Conservation (phyloP, 2,888 invertebrate species). For the Acrocyrtus sp. region DNA sequence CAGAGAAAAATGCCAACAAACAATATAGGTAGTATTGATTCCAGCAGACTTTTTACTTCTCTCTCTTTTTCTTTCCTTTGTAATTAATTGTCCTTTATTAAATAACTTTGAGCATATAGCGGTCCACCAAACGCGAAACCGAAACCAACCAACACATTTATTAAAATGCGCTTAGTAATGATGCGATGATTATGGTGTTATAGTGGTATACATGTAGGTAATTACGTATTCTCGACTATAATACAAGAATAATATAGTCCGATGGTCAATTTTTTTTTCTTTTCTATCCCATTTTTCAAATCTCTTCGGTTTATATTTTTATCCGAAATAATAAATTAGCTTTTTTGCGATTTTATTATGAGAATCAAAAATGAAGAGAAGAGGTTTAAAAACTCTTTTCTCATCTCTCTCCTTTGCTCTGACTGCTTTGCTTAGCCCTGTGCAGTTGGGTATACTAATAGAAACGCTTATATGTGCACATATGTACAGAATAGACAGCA, state of each 20-base stretch:
- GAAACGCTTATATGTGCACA: background rate
- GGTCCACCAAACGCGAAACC: too few relatives aligned
- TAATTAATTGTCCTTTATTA: too few relatives aligned
- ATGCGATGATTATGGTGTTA: too few relatives aligned
- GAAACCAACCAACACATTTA: too few relatives aligned
- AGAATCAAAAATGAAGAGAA: constrained; percentile 49
- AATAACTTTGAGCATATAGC: too few relatives aligned
- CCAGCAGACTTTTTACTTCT: constrained; percentile 24
- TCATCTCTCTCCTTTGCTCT: constrained; percentile 44
- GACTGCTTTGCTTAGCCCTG: constrained; percentile 38
- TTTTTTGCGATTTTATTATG: constrained; percentile 18
- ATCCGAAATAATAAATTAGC: constrained; percentile 34
- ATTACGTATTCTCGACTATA: too few relatives aligned
- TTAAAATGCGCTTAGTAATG: too few relatives aligned
- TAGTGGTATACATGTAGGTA: too few relatives aligned
- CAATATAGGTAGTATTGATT: too few relatives aligned
- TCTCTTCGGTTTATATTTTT: constrained; percentile 27
- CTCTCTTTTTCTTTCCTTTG: too few relatives aligned
- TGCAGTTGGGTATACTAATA: constrained; percentile 5
- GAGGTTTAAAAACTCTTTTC: constrained; percentile 47
- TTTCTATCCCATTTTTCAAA: constrained; percentile 38
- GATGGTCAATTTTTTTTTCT: too few relatives aligned
- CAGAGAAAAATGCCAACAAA: constrained; percentile 34
- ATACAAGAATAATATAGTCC: too few relatives aligned
- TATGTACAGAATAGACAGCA: background rate